Evolutionary conservation across 2,113 vertebrate species (phyloP).

Genomic region (Hypanus sabinus): DNA sequence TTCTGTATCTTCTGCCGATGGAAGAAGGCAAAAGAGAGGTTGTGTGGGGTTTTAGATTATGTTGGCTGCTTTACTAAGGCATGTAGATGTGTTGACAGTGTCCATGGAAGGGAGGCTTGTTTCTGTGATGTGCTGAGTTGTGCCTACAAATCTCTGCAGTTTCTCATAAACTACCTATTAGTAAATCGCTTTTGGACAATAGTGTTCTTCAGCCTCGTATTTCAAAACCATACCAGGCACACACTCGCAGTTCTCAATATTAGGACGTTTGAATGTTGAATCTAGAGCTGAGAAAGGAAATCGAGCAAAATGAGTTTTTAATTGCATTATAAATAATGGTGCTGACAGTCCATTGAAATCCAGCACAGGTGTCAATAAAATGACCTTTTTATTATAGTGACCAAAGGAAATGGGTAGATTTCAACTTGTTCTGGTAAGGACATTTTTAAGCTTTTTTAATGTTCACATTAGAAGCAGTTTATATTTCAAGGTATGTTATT

Average conservation of each 20-base stretch:
- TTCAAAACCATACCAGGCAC: not conserved
- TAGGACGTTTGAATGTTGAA: not conserved
- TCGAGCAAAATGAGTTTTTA: not conserved
- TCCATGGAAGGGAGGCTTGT: too few species aligned
- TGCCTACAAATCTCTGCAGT: too few species aligned
- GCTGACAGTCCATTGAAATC: slow-evolving; percentile 3
- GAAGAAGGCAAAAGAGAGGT: too few species aligned
- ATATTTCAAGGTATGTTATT: not conserved
- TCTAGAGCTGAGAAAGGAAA: not conserved
- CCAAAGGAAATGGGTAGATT: not conserved
- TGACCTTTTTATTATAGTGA: not conserved
- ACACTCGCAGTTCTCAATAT: not conserved
- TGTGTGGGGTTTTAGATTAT: too few species aligned
- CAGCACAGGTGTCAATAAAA: not conserved
- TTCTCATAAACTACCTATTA: not conserved
- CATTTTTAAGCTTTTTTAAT: not conserved
- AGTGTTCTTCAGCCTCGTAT: not conserved
- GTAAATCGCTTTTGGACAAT: not conserved
- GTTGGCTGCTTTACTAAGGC: too few species aligned
- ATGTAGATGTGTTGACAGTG: too few species aligned
- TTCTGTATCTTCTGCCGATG: too few species aligned
- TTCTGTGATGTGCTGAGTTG: too few species aligned
- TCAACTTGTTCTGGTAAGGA: not conserved
- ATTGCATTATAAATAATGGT: not conserved
- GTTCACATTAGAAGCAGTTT: not conserved